phyloP scores from a whole-genome alignment of 2,888 invertebrate species.

The Ormyrus nitidulus region DNA sequence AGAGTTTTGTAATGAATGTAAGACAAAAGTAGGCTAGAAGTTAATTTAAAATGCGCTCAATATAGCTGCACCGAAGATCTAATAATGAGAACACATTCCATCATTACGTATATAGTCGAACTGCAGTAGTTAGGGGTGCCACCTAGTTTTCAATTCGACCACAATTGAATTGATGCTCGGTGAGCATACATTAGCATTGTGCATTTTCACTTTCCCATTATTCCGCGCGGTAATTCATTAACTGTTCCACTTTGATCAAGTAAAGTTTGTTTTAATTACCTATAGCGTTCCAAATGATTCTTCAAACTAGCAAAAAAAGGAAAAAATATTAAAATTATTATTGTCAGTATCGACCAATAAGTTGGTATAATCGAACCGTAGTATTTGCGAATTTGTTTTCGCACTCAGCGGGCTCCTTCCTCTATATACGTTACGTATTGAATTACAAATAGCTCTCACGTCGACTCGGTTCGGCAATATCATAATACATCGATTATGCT shows the following conservation, averaged over 20 bases:
- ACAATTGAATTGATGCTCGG: conserved; percentile 32
- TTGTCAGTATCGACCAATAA: conserved; percentile 1
- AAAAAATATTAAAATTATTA: too few species aligned
- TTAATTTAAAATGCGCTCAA: conserved; percentile 23
- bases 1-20: conserved; percentile 13
- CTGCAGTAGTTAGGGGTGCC: conserved; percentile 1
- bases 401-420: neutral
- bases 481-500: conserved; percentile 51
- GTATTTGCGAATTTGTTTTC: conserved; percentile 35
- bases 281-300: too few species aligned
- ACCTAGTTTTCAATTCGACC: conserved; percentile 37
- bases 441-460: conserved; percentile 48
- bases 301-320: too few species aligned
- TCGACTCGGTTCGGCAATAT: conserved; percentile 25
- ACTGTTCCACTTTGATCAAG: neutral
- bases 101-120: neutral
- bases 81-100: conserved; percentile 4
- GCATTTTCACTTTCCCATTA: conserved; percentile 41
- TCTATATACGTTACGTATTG: conserved; percentile 6
- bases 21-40: conserved; percentile 32
- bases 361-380: conserved; percentile 16
- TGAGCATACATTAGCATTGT: conserved; percentile 18
- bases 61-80: neutral
- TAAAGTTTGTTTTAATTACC: too few species aligned
- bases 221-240: conserved; percentile 13